Percentiles rank a stretch among this genome's conserved stretches.
Evolutionary conservation across 2,888 invertebrate species (phyloP).

Genomic region (Amblyjoppa proteus): DNA sequence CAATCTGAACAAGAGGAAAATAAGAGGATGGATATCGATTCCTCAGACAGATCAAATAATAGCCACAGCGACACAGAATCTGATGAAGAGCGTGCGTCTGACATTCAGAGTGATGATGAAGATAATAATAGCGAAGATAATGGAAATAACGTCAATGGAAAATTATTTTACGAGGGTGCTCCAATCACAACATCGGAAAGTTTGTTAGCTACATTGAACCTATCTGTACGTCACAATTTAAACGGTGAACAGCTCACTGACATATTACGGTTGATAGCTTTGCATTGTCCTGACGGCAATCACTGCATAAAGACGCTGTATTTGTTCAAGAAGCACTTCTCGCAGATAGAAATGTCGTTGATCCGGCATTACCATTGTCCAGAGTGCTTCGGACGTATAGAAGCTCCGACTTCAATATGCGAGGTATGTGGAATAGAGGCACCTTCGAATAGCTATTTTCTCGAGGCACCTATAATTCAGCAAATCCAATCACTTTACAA

Average conservation of each 20-base stretch:
- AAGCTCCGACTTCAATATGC: constrained; percentile 27
- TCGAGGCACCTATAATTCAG: constrained; percentile 56
- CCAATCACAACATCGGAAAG: constrained; percentile 36
- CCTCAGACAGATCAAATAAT: background rate
- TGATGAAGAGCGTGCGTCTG: background rate
- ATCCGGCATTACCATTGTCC: constrained; percentile 57
- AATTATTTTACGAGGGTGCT: constrained; percentile 31
- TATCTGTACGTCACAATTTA: constrained; percentile 7
- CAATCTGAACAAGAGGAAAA: background rate
- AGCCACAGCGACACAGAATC: background rate
- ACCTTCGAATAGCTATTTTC: constrained; percentile 46
- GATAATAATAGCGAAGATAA: background rate
- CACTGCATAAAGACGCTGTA: constrained; percentile 51
- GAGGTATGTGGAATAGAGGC: constrained; percentile 23
- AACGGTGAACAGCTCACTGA: constrained; percentile 16
- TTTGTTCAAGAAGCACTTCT: constrained; percentile 55
- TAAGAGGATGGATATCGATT: background rate
- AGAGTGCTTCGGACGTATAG: constrained; percentile 38
- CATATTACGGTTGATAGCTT: constrained; percentile 31
- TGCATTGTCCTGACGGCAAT: constrained; percentile 51
- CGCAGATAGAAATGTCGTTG: constrained; percentile 38
- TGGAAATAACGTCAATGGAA: background rate
- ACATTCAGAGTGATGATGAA: background rate
- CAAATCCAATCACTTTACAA: constrained; percentile 58
- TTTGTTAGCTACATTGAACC: constrained; percentile 12